Evolutionary conservation across 2,113 vertebrate species (phyloP).

Genomic region (Perca schrenkii): DNA sequence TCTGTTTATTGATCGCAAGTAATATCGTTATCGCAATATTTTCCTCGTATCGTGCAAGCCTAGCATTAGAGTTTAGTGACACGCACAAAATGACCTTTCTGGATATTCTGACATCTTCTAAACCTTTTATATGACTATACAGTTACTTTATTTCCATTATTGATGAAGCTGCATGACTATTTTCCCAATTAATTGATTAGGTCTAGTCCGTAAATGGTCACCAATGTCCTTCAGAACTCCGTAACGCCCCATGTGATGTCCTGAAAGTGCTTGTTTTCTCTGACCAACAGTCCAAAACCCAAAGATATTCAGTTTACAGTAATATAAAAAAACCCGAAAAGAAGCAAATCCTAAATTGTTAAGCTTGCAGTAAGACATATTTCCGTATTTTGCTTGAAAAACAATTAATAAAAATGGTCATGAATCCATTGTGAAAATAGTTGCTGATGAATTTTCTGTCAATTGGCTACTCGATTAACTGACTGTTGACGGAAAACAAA

Average conservation of each 20-base stretch:
- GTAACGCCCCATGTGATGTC: not conserved
- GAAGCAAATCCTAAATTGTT: not conserved
- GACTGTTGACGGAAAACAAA: not conserved
- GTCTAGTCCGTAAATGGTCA: not conserved
- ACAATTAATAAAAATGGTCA: not conserved
- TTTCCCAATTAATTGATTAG: not conserved
- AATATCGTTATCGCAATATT: too few species aligned
- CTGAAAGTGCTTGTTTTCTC: not conserved
- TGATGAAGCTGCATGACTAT: not conserved
- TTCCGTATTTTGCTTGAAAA: not conserved
- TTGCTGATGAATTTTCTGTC: not conserved
- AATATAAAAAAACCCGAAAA: not conserved
- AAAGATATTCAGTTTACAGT: not conserved
- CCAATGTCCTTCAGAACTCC: not conserved
- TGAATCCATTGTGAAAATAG: not conserved
- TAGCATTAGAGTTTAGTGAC: not conserved
- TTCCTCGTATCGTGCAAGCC: too few species aligned
- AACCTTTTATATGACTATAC: not conserved
- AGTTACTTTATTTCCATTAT: not conserved
- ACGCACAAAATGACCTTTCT: not conserved
- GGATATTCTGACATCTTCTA: not conserved
- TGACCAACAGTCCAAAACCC: not conserved
- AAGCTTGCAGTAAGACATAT: not conserved
- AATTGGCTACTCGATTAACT: not conserved
- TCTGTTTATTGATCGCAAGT: too few species aligned